phyloP scores from a whole-genome alignment of 2,888 invertebrate species.

The Galerucella nymphaeae region DNA sequence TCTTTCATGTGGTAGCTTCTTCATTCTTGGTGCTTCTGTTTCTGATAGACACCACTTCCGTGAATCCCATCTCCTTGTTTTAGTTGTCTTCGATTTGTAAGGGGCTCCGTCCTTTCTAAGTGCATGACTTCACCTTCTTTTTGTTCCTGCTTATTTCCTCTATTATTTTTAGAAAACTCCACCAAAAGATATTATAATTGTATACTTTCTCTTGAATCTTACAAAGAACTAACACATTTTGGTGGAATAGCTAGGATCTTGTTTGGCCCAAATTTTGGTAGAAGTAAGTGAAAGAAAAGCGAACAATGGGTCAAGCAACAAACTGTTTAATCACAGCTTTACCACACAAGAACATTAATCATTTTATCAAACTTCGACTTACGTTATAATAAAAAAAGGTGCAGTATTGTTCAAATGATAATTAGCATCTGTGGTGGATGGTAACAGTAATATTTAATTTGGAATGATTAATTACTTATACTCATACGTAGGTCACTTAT shows the following conservation, averaged over 20 bases:
- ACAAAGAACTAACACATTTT: not conserved
- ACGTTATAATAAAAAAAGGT: constrained; percentile 49
- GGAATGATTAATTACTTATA: constrained; percentile 57
- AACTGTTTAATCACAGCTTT: constrained; percentile 37
- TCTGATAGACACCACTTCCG: too few relatives aligned
- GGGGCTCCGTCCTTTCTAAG: too few relatives aligned
- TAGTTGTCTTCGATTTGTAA: too few relatives aligned
- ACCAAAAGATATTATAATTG: too few relatives aligned
- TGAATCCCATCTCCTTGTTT: too few relatives aligned
- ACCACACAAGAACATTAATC: constrained; percentile 43
- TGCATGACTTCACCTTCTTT: too few relatives aligned
- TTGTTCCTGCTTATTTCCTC: too few relatives aligned
- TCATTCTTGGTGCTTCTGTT: too few relatives aligned
- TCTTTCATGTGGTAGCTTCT: too few relatives aligned
- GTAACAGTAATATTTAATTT: constrained; percentile 59
- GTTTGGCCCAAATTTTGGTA: constrained; percentile 7
- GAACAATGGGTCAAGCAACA: constrained; percentile 23
- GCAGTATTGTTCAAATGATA: constrained; percentile 57
- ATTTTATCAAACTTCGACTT: constrained; percentile 44
- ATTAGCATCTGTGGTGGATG: constrained; percentile 57
- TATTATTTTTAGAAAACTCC: too few relatives aligned
- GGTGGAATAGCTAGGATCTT: not conserved
- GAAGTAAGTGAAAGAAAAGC: constrained; percentile 25
- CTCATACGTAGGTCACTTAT: constrained; percentile 5
- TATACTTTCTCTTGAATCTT: too few relatives aligned